These are phyloP conservation scores for Drosophila elegans DNA, from an alignment of 1,140 invertebrate genomes.

Conservation along the genomic window DNA sequence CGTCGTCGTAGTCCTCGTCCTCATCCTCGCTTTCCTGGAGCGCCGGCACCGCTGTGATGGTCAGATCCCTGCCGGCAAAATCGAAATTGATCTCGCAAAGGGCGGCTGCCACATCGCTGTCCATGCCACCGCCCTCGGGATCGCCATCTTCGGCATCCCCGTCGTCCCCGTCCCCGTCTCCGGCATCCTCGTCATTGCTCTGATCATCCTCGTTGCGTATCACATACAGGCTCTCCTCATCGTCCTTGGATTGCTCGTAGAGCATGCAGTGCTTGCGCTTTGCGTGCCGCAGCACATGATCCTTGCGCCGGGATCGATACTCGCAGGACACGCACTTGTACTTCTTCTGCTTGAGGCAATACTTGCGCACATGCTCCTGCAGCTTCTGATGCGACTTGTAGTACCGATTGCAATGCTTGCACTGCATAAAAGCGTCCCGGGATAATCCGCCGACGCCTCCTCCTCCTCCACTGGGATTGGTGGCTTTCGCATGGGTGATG, in stretches of 20 bases:
- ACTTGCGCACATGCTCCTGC: conserved; percentile 83
- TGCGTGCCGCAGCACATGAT: conserved; percentile 78
- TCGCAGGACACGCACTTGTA: conserved; percentile 82
- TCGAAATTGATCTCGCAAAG: conserved; percentile 75
- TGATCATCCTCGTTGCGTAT: conserved; percentile 79
- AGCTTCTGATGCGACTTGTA: conserved; percentile 77
- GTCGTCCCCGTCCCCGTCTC: conserved; percentile 45
- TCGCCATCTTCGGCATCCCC: conserved; percentile 45
- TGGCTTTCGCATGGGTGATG: conserved; percentile 27
- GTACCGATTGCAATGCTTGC: conserved; percentile 80
- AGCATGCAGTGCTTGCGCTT: conserved; percentile 80
- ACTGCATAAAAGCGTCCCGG: conserved; percentile 76
- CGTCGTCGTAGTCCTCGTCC: conserved; percentile 81
- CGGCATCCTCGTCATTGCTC: conserved; percentile 67
- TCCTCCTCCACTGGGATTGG: conserved; percentile 12
- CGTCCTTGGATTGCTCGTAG: conserved; percentile 63
- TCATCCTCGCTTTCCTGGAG: conserved; percentile 79
- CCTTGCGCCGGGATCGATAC: conserved; percentile 80
- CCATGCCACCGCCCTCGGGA: conserved; percentile 43
- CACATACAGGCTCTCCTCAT: conserved; percentile 76
- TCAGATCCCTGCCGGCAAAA: conserved; percentile 73
- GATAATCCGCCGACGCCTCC: conserved; percentile 15
- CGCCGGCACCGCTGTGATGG: conserved; percentile 76
- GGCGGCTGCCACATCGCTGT: conserved; percentile 61
- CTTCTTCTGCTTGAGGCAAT: conserved; percentile 82